Evolutionary conservation across 2,888 invertebrate genomes (phyloP).

Genomic region (Lepeophtheirus nordmannii): DNA sequence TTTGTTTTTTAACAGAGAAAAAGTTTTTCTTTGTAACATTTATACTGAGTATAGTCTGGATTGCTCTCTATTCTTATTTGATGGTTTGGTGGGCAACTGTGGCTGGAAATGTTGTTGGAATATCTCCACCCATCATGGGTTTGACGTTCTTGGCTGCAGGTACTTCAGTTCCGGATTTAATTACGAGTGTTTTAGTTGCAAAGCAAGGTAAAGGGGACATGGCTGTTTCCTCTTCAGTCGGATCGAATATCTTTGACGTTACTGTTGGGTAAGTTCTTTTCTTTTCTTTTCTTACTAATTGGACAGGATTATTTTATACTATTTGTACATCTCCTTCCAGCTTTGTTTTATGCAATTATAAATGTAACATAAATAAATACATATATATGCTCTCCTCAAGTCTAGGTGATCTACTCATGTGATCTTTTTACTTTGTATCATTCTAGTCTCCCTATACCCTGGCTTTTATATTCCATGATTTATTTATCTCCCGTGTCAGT

Average conservation of each 20-base stretch:
- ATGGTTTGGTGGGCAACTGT: constrained; percentile 99
- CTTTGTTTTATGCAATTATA: too few relatives aligned
- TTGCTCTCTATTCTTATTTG: constrained; percentile 89
- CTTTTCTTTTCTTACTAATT: too few relatives aligned
- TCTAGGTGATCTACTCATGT: too few relatives aligned
- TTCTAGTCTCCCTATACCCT: constrained; percentile 21
- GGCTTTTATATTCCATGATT: constrained; percentile 22
- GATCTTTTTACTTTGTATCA: background rate
- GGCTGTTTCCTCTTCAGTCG: constrained; percentile 97
- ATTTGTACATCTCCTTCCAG: too few relatives aligned
- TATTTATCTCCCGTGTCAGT: constrained; percentile 31
- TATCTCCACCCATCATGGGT: constrained; percentile 90
- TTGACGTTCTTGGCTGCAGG: constrained; percentile 91
- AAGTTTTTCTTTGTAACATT: constrained; percentile 78
- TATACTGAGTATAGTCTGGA: constrained; percentile 88
- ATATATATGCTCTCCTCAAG: too few relatives aligned
- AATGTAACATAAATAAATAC: too few relatives aligned
- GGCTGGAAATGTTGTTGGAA: constrained; percentile 71
- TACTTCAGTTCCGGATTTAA: constrained; percentile 94
- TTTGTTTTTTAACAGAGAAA: constrained; percentile 64
- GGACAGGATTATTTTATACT: too few relatives aligned
- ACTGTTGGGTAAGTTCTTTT: constrained; percentile 54
- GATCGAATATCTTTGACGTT: constrained; percentile 97
- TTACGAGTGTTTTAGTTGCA: constrained; percentile 95
- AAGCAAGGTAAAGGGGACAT: constrained; percentile 97